phyloP scores from a whole-genome alignment of 2,797 vertebrate genomes.

The Anabas testudineus region DNA sequence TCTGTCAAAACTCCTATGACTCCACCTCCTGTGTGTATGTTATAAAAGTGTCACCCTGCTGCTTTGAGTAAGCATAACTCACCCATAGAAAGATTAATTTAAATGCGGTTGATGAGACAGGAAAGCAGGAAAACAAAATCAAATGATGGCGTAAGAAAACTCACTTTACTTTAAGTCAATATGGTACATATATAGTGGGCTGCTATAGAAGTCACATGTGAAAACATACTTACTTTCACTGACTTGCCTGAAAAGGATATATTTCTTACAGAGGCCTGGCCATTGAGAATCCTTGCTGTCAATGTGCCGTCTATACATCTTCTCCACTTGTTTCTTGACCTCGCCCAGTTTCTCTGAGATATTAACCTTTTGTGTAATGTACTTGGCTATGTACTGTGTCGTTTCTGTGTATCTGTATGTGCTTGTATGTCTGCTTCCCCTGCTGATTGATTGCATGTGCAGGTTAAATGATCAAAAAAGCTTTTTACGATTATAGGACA shows the following conservation, averaged over 20 bases:
- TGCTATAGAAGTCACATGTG: not conserved
- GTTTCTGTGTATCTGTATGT: conserved; percentile 24
- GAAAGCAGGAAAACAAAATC: conserved; percentile 21
- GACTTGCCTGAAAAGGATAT: not conserved
- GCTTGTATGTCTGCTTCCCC: conserved; percentile 45
- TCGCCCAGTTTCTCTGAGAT: conserved; percentile 43
- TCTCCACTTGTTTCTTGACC: conserved; percentile 43
- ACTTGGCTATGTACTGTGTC: conserved; percentile 19
- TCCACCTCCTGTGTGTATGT: conserved; percentile 45
- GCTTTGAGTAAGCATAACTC: conserved; percentile 48
- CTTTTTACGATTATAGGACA: conserved; percentile 77
- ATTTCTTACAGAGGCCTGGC: conserved; percentile 8
- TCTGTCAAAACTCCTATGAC: conserved; percentile 70
- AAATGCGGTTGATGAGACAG: conserved; percentile 19
- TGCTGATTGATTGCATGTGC: conserved; percentile 71
- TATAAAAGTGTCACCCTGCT: conserved; percentile 41
- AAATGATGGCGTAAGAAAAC: conserved; percentile 18
- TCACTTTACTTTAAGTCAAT: conserved; percentile 1
- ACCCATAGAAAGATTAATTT: conserved; percentile 51
- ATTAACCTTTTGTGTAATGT: conserved; percentile 55
- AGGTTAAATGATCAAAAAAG: conserved; percentile 80
- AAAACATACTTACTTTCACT: conserved; percentile 13
- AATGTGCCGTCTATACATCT: conserved; percentile 29
- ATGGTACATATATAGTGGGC: not conserved
- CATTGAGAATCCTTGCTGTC: conserved; percentile 13